These are phyloP conservation scores for Porites lutea DNA, from an alignment of 64 coral and sea anemone genomes.

Conservation along the genomic window DNA sequence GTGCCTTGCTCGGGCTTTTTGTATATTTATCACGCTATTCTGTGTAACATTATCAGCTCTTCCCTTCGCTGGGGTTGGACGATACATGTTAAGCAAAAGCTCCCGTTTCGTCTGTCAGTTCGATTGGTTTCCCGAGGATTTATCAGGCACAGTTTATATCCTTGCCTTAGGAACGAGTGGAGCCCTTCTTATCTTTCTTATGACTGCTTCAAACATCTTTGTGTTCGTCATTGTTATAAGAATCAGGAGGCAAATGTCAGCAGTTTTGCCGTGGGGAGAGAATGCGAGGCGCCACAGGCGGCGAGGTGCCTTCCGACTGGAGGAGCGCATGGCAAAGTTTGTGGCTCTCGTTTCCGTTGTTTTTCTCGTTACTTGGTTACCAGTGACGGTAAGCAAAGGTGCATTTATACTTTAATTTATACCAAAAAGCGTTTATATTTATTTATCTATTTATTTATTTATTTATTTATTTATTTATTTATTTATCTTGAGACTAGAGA, in stretches of 20 bases:
- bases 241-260: slow-evolving; percentile 27
- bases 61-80: slow-evolving; percentile 36
- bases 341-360: slow-evolving; percentile 52
- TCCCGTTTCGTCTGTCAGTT: slow-evolving; percentile 46
- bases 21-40: slow-evolving; percentile 3
- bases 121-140: slow-evolving; percentile 21
- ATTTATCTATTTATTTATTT: too few relatives aligned
- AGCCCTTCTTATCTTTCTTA: background rate
- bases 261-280: slow-evolving; percentile 2
- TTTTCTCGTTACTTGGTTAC: slow-evolving; percentile 72
- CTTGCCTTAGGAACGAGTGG: slow-evolving; percentile 9
- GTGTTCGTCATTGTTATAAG: slow-evolving; percentile 45
- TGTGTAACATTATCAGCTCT: slow-evolving; percentile 36
- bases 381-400: slow-evolving; percentile 57
- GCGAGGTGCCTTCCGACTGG: slow-evolving; percentile 22
- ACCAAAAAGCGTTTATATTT: too few relatives aligned
- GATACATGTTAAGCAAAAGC: slow-evolving; percentile 37
- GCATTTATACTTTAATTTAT: too few relatives aligned
- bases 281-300: background rate
- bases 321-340: slow-evolving; percentile 74
- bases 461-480: too few relatives aligned
- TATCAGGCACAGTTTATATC: background rate
- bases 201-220: slow-evolving; percentile 47
- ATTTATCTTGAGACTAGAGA: too few relatives aligned
- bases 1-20: slow-evolving; percentile 21